Percentiles rank a stretch among this genome's conserved stretches.
Conservation (phyloP, 1,140 invertebrate species). For the Neodiprion virginianus region DNA sequence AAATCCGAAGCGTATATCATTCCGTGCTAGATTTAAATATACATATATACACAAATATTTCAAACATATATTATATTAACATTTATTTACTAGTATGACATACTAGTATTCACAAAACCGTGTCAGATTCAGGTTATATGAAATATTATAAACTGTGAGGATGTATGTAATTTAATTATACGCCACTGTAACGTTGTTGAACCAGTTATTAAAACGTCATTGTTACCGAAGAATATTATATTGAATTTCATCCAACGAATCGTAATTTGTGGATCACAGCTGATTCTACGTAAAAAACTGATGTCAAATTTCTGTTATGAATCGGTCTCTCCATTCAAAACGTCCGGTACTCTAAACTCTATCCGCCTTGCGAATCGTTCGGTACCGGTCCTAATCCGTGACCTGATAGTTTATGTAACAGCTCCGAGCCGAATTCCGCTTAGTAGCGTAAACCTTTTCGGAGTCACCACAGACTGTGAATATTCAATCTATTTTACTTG, state of each 20-base stretch:
- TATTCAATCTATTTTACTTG: not conserved
- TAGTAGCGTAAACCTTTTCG: not conserved
- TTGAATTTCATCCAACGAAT: not conserved
- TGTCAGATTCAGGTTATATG: constrained; percentile 50
- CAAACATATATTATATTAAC: constrained; percentile 44
- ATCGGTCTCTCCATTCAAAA: too few species aligned
- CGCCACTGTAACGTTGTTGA: constrained; percentile 62
- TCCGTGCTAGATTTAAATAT: constrained; percentile 38
- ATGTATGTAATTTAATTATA: constrained; percentile 24
- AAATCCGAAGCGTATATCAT: constrained; percentile 22
- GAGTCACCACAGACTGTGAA: not conserved
- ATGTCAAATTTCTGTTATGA: too few species aligned
- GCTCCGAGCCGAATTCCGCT: not conserved
- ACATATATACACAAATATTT: constrained; percentile 58
- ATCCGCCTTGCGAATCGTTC: too few species aligned
- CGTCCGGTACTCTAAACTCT: too few species aligned
- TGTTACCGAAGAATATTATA: constrained; percentile 57
- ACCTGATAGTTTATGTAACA: not conserved
- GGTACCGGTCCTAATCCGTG: not conserved
- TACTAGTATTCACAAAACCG: constrained; percentile 33
- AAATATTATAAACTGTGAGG: constrained; percentile 27
- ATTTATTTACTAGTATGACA: constrained; percentile 21
- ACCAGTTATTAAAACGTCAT: constrained; percentile 64
- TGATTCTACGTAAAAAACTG: too few species aligned
- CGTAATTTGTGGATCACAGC: too few species aligned